These are phyloP conservation scores for Chiloscyllium plagiosum DNA, from an alignment of 2,113 vertebrate species.

Conservation along the genomic window DNA sequence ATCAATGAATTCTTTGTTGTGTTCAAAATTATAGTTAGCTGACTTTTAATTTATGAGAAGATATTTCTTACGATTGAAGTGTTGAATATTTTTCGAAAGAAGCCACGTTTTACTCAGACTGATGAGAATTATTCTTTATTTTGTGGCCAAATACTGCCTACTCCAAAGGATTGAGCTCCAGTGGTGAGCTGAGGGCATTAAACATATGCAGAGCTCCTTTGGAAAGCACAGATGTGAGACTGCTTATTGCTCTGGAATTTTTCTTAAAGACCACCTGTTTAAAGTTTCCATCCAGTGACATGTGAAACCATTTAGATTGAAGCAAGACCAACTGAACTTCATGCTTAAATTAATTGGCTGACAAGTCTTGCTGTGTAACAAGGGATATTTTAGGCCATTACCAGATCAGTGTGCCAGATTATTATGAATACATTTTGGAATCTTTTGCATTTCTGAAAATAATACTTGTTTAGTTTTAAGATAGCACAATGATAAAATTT, in stretches of 20 bases:
- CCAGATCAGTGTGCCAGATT: background rate
- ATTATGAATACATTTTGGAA: background rate
- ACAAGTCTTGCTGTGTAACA: background rate
- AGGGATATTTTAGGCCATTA: background rate
- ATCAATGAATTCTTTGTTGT: background rate
- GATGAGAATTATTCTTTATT: background rate
- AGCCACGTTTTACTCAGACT: background rate
- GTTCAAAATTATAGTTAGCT: background rate
- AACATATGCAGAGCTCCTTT: background rate
- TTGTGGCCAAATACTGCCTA: slow-evolving; percentile 5
- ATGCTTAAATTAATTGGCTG: background rate
- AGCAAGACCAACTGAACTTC: background rate
- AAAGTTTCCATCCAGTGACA: background rate
- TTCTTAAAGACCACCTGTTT: background rate
- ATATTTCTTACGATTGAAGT: background rate
- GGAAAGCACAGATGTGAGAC: background rate
- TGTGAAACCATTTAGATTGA: background rate
- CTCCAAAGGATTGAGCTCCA: background rate
- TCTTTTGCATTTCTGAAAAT: background rate
- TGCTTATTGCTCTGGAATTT: background rate
- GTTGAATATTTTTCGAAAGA: background rate
- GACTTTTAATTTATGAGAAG: background rate
- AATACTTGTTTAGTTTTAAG: background rate
- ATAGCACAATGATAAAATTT: background rate
- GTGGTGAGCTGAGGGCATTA: background rate